Base-by-base conservation (phyloP, 2,113 vertebrate species). In the Zosterops hypoxanthus region DNA sequence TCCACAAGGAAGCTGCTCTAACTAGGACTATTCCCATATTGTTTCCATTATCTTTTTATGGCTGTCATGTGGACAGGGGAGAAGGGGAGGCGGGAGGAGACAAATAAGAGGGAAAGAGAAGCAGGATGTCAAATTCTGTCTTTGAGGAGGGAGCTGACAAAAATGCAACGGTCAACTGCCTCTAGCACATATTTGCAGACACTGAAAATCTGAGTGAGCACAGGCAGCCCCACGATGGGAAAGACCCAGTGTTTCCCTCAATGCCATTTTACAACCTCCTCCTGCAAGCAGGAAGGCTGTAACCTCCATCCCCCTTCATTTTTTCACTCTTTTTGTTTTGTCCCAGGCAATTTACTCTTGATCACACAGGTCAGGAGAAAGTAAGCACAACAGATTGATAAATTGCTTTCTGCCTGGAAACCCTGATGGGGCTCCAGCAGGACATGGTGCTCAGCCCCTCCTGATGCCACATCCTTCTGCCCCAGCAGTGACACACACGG, bases 11-110 rank as follows among this genome's bases (percentile, higher is more conserved):
- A 95, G 94, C 93, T 92, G 85, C 86, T 81, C 39, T 71, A 93
- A 61, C 31, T 10, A 0, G 69, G 69, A 88, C 86, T 81, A 24
- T 61, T 75, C 90, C 88, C 96, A 93, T 94, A 90, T 92, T 96
- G 92, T 96, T 97, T 78, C 88, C 94, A 97, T 96, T 96, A 94
- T 92, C 79, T 79, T 94, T 97, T 96, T 93, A 96, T 92, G 94
- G 65, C 88, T 92, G 88, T 95, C 94, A 95, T 93, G 86, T 68
- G 90, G 92, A 92, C 82, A 93, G 72, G 76, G 85, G 76, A 25
- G 34, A 77, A 76, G 63, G 75, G 64, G 87, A 89, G 85, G 61
- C 0, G 2, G 55, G 44, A 92, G 82, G 56, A 90, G 91, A 68
- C 85, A 77, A 96, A 65, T 31, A 77, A 78, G 64, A 94, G 68